Percentiles rank a stretch among this genome's conserved stretches.
These are phyloP conservation scores for Morone chrysops DNA, from an alignment of 2,113 vertebrate genomes.

Conservation along the genomic window DNA sequence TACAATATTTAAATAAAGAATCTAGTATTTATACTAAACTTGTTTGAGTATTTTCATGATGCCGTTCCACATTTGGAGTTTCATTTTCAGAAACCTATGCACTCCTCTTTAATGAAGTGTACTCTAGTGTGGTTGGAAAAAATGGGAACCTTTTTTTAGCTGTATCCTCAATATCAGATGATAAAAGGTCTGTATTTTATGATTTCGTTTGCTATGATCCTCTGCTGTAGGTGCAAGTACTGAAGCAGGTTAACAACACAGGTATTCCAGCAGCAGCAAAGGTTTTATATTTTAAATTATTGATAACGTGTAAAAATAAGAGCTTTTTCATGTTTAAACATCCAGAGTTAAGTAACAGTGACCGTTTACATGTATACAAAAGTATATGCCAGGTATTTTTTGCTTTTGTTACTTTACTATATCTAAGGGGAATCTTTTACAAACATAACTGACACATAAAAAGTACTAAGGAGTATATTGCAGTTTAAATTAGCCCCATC, in stretches of 20 bases:
- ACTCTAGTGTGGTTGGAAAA: too few relatives aligned
- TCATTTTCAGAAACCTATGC: not conserved
- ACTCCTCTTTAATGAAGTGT: too few relatives aligned
- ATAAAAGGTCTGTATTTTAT: not conserved
- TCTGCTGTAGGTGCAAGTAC: not conserved
- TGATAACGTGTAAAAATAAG: not conserved
- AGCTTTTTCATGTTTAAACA: not conserved
- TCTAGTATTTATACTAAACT: constrained; percentile 85
- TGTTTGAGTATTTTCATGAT: constrained; percentile 15
- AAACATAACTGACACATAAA: not conserved
- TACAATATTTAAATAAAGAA: constrained; percentile 88
- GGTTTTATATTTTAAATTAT: not conserved
- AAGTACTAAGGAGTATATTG: not conserved
- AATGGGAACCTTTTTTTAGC: too few relatives aligned
- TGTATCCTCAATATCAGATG: not conserved
- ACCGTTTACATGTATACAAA: not conserved
- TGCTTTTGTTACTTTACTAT: not conserved
- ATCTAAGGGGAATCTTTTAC: too few relatives aligned
- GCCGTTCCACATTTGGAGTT: not conserved
- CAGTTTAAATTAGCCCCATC: not conserved
- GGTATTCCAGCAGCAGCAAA: not conserved
- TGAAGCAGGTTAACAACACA: not conserved
- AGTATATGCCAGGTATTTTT: not conserved
- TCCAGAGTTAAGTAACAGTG: not conserved
- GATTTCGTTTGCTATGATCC: not conserved